A percentile compares a stretch with the other conserved stretches of the same genome.
Evolutionary conservation across 2,888 invertebrate genomes (phyloP).

Genomic region (Strigamia maritima): DNA sequence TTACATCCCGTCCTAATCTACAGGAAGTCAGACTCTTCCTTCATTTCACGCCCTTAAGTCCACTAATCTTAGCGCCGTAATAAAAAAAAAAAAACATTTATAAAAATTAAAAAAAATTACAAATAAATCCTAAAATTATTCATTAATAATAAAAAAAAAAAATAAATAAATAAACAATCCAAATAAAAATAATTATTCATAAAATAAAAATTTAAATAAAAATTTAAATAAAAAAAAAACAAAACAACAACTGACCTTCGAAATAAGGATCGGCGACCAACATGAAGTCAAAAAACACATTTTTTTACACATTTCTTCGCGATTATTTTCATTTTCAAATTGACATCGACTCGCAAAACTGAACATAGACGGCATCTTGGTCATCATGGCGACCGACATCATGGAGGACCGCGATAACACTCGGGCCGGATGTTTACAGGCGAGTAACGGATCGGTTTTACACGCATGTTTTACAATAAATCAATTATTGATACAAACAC

Average conservation of each 20-base stretch:
- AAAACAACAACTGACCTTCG: not conserved
- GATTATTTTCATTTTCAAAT: not conserved
- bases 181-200: not conserved
- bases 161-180: too few relatives aligned
- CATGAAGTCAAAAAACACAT: not conserved
- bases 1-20: not conserved
- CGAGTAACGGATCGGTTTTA: not conserved
- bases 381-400: constrained; percentile 5
- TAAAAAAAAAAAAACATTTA: not conserved
- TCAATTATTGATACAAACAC: not conserved
- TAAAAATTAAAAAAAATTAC: not conserved
- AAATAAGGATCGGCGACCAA: not conserved
- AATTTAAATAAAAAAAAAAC: not conserved
- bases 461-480: not conserved
- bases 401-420: constrained; percentile 16
- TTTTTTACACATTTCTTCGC: not conserved
- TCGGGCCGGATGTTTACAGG: constrained; percentile 16
- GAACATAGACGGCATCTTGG: not conserved
- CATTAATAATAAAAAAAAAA: not conserved
- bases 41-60: not conserved
- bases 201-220: too few relatives aligned
- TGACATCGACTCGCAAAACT: not conserved
- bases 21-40: not conserved
- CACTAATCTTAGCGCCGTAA: not conserved
- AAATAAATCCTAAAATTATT: too few relatives aligned